Conservation (phyloP, 23 tunicate species). For the Diplosoma virens region DNA sequence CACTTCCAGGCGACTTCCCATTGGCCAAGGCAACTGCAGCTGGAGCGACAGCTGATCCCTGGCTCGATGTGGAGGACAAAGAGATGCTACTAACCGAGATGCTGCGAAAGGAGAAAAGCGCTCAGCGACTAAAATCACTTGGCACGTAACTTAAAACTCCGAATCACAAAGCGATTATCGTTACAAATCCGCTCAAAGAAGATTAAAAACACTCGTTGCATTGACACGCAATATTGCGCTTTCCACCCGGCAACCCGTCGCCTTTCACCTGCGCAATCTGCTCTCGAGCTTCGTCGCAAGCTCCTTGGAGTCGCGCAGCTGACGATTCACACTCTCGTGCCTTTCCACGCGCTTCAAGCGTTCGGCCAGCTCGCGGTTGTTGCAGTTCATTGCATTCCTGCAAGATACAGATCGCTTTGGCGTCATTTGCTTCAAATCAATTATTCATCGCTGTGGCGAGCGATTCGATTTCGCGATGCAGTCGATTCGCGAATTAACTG, state of each 20-base stretch:
- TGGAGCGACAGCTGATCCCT: conserved; percentile 39
- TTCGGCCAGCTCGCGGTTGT: conserved; percentile 74
- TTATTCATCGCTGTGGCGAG: conserved; percentile 20
- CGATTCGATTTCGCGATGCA: too few relatives aligned
- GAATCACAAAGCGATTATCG: too few relatives aligned
- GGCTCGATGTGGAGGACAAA: conserved; percentile 69
- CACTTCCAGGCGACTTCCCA: neutral
- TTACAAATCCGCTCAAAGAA: too few relatives aligned
- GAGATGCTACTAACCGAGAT: conserved; percentile 77
- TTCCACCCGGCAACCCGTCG: too few relatives aligned
- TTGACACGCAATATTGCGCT: too few relatives aligned
- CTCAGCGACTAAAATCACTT: too few relatives aligned
- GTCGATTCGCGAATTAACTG: too few relatives aligned
- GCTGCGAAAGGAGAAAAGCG: too few relatives aligned
- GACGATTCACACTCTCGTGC: conserved; percentile 48
- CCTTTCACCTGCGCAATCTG: conserved; percentile 48
- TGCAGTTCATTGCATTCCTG: conserved; percentile 61
- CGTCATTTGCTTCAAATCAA: neutral
- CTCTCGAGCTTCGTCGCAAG: conserved; percentile 54
- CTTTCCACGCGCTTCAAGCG: conserved; percentile 77
- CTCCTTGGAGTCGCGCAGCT: conserved; percentile 54
- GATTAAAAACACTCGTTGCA: too few relatives aligned
- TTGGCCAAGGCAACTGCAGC: conserved; percentile 35
- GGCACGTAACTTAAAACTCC: too few relatives aligned
- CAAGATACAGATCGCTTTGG: neutral